Conservation (phyloP, 2,888 invertebrate species). For the Carcina quercana region DNA sequence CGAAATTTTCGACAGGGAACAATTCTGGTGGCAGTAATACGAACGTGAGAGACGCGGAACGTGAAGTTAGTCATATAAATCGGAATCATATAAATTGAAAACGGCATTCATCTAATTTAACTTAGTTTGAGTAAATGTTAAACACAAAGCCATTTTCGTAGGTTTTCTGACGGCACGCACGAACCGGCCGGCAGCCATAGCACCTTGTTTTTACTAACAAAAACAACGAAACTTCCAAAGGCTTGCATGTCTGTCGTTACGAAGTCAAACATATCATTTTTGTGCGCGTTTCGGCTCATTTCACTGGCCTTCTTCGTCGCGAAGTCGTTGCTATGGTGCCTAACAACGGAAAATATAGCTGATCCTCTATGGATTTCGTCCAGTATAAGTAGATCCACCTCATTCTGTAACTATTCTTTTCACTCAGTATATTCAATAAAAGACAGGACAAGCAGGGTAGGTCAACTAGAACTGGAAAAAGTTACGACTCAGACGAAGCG, state of each 20-base stretch:
- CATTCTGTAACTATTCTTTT: slow-evolving; percentile 31
- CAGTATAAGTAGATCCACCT: slow-evolving; percentile 39
- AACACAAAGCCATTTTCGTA: too few relatives aligned
- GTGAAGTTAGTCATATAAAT: too few relatives aligned
- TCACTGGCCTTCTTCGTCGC: slow-evolving; percentile 49
- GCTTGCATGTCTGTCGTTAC: slow-evolving; percentile 42
- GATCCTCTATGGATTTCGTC: slow-evolving; percentile 40
- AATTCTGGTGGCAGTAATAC: not conserved
- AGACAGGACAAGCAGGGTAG: slow-evolving; percentile 38
- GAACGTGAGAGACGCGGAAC: not conserved
- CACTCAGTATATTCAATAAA: slow-evolving; percentile 26
- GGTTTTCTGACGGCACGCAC: slow-evolving; percentile 31
- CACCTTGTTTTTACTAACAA: slow-evolving; percentile 40
- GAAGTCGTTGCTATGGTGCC: slow-evolving; percentile 49
- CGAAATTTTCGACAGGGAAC: slow-evolving; percentile 10
- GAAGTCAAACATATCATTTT: slow-evolving; percentile 54
- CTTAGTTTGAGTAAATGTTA: slow-evolving; percentile 12
- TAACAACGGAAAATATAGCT: slow-evolving; percentile 50
- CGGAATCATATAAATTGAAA: too few relatives aligned
- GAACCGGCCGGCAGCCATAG: slow-evolving; percentile 27
- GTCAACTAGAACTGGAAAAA: slow-evolving; percentile 38
- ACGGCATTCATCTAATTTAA: too few relatives aligned
- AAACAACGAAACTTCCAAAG: slow-evolving; percentile 37
- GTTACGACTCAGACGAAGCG: slow-evolving; percentile 40
- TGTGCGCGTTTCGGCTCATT: slow-evolving; percentile 53